A percentile compares a stretch with the other conserved stretches of the same genome.
phyloP scores from a whole-genome alignment of 64 coral and sea anemone species.

The Dendronephthya gigantea region DNA sequence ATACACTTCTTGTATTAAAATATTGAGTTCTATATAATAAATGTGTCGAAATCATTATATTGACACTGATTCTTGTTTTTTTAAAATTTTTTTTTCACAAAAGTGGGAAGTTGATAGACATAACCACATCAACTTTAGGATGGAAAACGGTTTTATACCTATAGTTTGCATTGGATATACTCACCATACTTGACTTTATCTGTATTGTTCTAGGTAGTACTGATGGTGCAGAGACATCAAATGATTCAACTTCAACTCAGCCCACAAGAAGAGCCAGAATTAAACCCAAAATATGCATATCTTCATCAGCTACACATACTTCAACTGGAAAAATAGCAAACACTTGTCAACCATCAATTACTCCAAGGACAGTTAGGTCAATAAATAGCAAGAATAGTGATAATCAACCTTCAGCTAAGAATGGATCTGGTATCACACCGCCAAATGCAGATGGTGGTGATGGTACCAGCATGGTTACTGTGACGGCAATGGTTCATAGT shows the following conservation, averaged over 20 bases:
- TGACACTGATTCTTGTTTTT: no score
- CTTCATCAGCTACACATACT: background rate
- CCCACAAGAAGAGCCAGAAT: background rate
- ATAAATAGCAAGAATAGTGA: background rate
- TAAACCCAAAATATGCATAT: background rate
- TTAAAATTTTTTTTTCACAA: no score
- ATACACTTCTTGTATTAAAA: no score
- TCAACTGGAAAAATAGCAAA: background rate
- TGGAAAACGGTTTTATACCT: no score
- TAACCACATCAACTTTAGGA: no score
- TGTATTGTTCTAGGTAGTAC: background rate
- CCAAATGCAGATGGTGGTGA: background rate
- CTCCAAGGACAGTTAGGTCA: background rate
- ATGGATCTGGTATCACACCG: background rate
- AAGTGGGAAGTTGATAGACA: no score
- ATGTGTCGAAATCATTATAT: no score
- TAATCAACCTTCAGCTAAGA: background rate
- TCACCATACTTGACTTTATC: no score
- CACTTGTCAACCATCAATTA: background rate
- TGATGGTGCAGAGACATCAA: background rate
- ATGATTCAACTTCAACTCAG: background rate
- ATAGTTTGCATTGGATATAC: no score
- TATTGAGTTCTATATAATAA: no score
- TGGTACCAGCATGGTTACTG: background rate
- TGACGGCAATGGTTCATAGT: background rate